These are phyloP conservation scores for Cinara cedri DNA, from an alignment of 2,888 invertebrate species.

Conservation along the genomic window DNA sequence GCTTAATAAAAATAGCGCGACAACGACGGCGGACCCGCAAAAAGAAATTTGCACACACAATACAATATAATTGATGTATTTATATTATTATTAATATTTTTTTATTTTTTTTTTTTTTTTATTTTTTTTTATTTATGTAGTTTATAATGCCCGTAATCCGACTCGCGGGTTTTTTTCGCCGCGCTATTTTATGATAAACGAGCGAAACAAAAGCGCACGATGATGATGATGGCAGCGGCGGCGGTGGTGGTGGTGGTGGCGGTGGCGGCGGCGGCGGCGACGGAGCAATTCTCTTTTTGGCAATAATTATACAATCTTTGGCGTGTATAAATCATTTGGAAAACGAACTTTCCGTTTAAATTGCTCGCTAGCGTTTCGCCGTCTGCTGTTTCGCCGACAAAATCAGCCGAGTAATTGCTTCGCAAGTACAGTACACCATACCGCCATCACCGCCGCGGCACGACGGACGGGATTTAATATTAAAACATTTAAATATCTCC, in stretches of 20 bases:
- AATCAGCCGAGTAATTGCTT: constrained; percentile 44
- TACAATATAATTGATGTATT: no score
- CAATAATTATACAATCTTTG: constrained; percentile 53
- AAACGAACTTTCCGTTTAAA: constrained; percentile 56
- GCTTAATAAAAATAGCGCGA: no score
- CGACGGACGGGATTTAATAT: constrained; percentile 49
- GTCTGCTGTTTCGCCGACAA: constrained; percentile 30
- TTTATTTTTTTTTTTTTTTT: background rate
- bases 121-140: constrained; percentile 14
- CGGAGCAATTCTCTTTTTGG: constrained; percentile 16
- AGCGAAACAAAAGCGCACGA: constrained; percentile 28
- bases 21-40: no score
- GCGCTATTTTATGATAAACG: constrained; percentile 34
- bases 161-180: constrained; percentile 26
- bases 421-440: constrained; percentile 38
- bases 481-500: constrained; percentile 48
- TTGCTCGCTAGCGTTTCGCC: constrained; percentile 39
- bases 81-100: no score
- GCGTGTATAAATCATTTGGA: constrained; percentile 55
- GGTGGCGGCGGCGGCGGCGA: background rate
- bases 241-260: background rate
- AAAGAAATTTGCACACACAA: no score
- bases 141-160: constrained; percentile 35
- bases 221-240: background rate
- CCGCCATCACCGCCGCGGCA: background rate